Base-by-base conservation (phyloP, 1,140 invertebrate genomes). In the Drosophila jambulina region DNA sequence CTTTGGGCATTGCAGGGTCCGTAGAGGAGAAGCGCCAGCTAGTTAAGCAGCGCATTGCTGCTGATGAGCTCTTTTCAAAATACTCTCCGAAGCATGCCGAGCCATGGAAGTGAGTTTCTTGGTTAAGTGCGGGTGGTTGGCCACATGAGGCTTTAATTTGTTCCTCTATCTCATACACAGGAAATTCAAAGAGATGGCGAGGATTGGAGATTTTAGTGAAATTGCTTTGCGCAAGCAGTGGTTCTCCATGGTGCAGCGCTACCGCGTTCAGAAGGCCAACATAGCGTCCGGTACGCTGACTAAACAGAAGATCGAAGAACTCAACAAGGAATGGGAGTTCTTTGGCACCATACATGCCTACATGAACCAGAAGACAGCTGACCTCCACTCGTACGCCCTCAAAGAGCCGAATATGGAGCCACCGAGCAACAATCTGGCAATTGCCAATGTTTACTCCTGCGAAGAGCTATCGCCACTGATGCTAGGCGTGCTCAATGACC, bases 281-380 rank as follows among this genome's bases (percentile, higher is more conserved):
- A 45, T 68, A 29, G 49, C 58, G 10, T 57, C 58, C 12, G 65
- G 53, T 3, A 58, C 64, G 4, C 75, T 91, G 0, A 80, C 78
- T 19, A 51, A 71, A 15, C 58, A 91, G 29, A 59, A 53, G 48
- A 71, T 91, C 25, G 68, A 72, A 10, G 45, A 61, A 25, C 54
- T 92, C 5, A 82, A 80, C 46, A 74, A 88, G 17, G 91, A 92
- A 43, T 92, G 91, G 91, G 91, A 92, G 59, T 92, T 88, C 43
- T 92, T 92, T 27, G 74, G 84, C 13, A 42, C 69, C 2, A 92
- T 92, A 13, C 91, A 92, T 25, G 43, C 65, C 12, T 92, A 82
- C 40, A 92, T 92, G 91, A 80, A 80, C 32, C 82, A 84, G 19
- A 86, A 86, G 51, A 91, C 85, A 9, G 79, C 81, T 23, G 91